A percentile compares a stretch with the other conserved stretches of the same genome.
Evolutionary conservation across 2,113 vertebrate species (phyloP).

Genomic region (Lophotis ruficrista): DNA sequence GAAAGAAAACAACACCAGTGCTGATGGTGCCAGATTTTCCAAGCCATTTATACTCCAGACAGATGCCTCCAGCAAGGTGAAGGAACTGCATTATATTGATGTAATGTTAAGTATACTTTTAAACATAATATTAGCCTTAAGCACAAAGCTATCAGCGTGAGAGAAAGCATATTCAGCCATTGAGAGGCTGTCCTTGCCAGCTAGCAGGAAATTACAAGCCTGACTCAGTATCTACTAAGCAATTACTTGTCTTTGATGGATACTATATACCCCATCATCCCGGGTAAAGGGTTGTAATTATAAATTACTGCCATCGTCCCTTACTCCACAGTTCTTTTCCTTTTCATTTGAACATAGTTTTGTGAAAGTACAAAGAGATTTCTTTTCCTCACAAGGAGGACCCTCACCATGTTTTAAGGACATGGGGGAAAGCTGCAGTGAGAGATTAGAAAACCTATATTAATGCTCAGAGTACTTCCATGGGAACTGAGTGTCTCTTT

Average conservation of each 20-base stretch:
- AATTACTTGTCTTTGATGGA: neutral
- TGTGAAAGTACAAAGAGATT: neutral
- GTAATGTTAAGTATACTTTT: neutral
- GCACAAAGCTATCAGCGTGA: neutral
- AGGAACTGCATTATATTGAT: neutral
- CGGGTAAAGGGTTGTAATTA: neutral
- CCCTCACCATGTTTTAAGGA: neutral
- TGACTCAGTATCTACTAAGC: neutral
- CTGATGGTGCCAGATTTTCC: neutral
- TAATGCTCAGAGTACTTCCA: neutral
- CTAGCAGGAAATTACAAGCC: conserved; percentile 16
- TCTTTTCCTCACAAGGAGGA: neutral
- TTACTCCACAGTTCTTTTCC: neutral
- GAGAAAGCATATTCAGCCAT: neutral
- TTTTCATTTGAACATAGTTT: neutral
- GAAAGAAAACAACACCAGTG: neutral
- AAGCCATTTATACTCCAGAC: neutral
- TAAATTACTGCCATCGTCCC: neutral
- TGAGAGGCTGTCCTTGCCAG: neutral
- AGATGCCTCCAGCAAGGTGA: neutral
- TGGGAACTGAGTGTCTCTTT: neutral
- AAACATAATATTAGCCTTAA: conserved; percentile 12
- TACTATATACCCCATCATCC: neutral
- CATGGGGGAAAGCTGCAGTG: neutral
- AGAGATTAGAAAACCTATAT: neutral